Base-by-base conservation (phyloP, 2,113 vertebrate genomes). In the Corynorhinus townsendii region DNA sequence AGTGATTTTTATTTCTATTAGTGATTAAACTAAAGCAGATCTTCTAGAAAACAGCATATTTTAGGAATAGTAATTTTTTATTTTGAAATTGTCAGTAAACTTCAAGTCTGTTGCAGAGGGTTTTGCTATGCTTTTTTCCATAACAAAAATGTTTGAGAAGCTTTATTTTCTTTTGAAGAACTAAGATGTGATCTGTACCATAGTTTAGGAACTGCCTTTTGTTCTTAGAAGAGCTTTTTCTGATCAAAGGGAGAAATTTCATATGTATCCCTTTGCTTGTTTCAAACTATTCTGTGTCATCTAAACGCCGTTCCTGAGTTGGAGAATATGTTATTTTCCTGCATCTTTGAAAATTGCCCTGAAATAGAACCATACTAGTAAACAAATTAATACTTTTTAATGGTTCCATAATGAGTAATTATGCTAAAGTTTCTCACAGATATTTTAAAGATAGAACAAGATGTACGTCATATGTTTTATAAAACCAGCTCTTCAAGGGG, bases 141-240 rank as follows among this genome's bases (percentile, higher is more conserved):
- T 79, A 69, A 79, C 47, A 79, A 90, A 91, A 77, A 56, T 77
- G 40, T 22, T 54, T 47, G 0, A 73, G 54, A 95, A 30, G 20
- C 80, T 87, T 4, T 47, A 5, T 83, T 91, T 93, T 33, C 49
- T 86, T 96, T 95, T 72, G 52, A 89, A 33, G n/a, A 86, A 22
- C 35, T 54, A 84, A 91, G 82, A 38, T 68, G 16, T 12, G 17
- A 11, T 33, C 43, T 38, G 83, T 75, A 9, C 20, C 35, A 4
- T 85, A 17, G 12, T n/a, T 73, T 76, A 91, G 76, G 14, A 73
- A 54, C n/a, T 89, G 12, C 43, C 17, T 49, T 95, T 92, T 79
- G 54, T 62, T 71, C 86, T 89, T 72, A 45, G 24, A 79, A 95
- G 64, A 88, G 28, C 1, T 75, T 81, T 80, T 24, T 72, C 6